Percentiles rank a stretch among this genome's conserved stretches.
Evolutionary conservation across 2,797 vertebrate genomes (phyloP).

Genomic region (Karalla daura): DNA sequence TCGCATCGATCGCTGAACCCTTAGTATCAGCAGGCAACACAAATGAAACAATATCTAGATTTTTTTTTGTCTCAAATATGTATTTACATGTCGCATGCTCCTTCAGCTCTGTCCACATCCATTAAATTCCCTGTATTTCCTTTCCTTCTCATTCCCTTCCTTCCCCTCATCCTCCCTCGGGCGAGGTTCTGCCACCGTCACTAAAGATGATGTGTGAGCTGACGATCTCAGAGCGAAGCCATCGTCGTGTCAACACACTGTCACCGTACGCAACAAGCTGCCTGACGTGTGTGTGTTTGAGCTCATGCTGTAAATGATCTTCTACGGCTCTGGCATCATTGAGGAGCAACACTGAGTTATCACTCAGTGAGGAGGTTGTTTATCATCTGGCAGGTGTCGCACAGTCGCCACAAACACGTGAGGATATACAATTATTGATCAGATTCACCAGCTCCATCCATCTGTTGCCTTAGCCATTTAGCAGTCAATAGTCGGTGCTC

Average conservation of each 20-base stretch:
- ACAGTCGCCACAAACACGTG: no score
- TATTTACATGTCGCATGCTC: not conserved
- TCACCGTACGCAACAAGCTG: constrained; percentile 25
- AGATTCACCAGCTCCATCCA: no score
- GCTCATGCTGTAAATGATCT: no score
- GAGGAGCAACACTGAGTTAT: no score
- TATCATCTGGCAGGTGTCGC: no score
- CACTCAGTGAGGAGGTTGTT: no score
- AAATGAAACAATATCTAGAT: not conserved
- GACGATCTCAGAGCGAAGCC: constrained; percentile 17
- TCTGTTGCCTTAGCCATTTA: no score
- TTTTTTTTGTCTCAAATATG: not conserved
- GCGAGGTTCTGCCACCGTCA: not conserved
- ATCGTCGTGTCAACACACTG: constrained; percentile 8
- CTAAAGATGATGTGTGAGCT: not conserved
- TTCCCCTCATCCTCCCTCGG: not conserved
- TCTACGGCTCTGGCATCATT: no score
- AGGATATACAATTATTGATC: no score
- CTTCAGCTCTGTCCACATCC: not conserved
- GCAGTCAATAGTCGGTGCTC: no score
- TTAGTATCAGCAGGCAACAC: not conserved
- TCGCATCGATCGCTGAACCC: not conserved
- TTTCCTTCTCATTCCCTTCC: not conserved
- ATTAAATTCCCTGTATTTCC: not conserved
- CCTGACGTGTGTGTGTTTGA: constrained; percentile 3